Base-by-base conservation (phyloP, 1,140 invertebrate genomes). In the Orussus abietinus region DNA sequence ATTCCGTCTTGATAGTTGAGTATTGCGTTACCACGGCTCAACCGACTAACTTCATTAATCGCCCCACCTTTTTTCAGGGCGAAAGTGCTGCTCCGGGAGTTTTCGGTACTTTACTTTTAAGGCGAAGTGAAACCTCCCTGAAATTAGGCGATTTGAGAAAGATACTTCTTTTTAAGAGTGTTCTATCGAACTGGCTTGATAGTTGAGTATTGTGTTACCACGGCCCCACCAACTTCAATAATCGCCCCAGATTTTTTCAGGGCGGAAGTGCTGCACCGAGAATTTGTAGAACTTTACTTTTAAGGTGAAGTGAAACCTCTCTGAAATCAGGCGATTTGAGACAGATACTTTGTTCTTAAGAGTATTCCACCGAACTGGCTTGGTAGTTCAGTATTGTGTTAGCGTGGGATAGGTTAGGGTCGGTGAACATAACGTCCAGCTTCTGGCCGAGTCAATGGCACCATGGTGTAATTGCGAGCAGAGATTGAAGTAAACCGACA, bases 401-500 rank as follows among this genome's bases (percentile, higher is more conserved):
- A 14, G 5, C 14, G 29, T 11, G 4, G 29, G 5, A n/a, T 11
- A 5, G 5, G 29, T 31, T 5, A 5, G 29, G 11, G 29, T 31
- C 11, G 5, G 4, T 31, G 29, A n/a, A n/a, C n/a, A n/a, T n/a
- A n/a, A n/a, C 14, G 29, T 31, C 4, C 14, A 31, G n/a, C 13
- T 17, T 7, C n/a, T 38, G 11, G n/a, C 17, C 28, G 11, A 10
- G 36, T 38, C 36, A 38, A 38, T 25, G 28, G 36, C 18, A 25
- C 20, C 10, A 13, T 9, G 36, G 5, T 17, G 36, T 25, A 38
- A 38, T 38, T 38, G 9, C 36, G 19, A 20, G 20, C 20, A 38
- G 36, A 38, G 20, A 38, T 38, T 38, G 19, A 20, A 38, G 36
- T 38, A 38, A 38, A 25, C 36, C 21, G 36, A 25, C 22, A 25